Evolutionary conservation across 2,113 vertebrate species (phyloP), one percentile per base, ranked within the genome.

Genomic region (Acrocephalus kingi): DNA sequence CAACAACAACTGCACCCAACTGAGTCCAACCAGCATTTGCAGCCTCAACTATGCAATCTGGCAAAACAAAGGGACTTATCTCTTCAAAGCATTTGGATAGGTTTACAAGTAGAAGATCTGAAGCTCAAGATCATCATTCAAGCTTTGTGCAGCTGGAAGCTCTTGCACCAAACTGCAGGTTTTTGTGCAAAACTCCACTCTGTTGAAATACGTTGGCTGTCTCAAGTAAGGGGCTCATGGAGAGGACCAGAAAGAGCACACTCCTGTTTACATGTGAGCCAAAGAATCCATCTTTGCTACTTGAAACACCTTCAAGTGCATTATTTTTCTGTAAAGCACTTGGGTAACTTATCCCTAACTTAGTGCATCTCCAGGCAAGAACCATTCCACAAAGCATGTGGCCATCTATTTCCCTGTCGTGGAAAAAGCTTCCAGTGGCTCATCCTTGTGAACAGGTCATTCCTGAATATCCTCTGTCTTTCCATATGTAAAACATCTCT

Each of bases 21-120:
- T 0, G 2, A 81, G 20, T 21, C 43, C 48, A 78, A 30, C 9
- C 0, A 0, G 10, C 55, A 55, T 58, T 11, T 63, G 25, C 46
- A 48, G n/a, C 33, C 48, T 23, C 1, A 3, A 33, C 17, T 33
- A 33, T 12, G 6, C 18, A 46, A 43, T 35, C 67, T 9, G 39
- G 28, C 0, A 2, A 79, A 79, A 68, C 21, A 30, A 35, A 63
- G 79, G 18, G 43, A 48, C 22, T 43, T 61, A 19, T 15, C 14
- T 73, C 59, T 69, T 73, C 41, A 61, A 79, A 80, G 20, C 18
- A 37, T 72, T 15, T 76, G 2, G 52, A 24, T 10, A 61, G 27
- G 37, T 18, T 69, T 4, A 19, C 20, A 72, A 30, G 16, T 19
- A 20, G 30, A 86, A 43, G 9, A 84, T 43, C 41, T 48, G 24